A percentile compares a stretch with the other conserved stretches of the same genome.
phyloP scores from a whole-genome alignment of 1,140 invertebrate genomes.

The Drosophila eugracilis region DNA sequence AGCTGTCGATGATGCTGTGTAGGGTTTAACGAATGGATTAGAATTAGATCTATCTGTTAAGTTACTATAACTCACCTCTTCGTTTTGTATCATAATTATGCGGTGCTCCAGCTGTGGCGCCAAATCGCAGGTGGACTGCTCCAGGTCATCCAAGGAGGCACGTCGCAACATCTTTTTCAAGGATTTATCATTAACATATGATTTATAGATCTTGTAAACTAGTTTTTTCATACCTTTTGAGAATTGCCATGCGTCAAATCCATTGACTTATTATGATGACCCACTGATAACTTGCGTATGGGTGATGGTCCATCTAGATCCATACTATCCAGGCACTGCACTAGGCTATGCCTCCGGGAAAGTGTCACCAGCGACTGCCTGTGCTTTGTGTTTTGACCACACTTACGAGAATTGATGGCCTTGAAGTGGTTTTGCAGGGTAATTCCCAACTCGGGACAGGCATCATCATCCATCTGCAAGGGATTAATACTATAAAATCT shows the following conservation, averaged over 20 bases:
- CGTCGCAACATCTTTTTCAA: slow-evolving; percentile 85
- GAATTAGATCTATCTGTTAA: background rate
- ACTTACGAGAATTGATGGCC: slow-evolving; percentile 91
- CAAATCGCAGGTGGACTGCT: slow-evolving; percentile 90
- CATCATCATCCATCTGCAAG: slow-evolving; percentile 90
- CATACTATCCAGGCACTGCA: slow-evolving; percentile 90
- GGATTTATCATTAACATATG: background rate
- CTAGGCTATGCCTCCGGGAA: slow-evolving; percentile 90
- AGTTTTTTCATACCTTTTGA: slow-evolving; percentile 64
- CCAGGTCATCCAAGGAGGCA: slow-evolving; percentile 91
- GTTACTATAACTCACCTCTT: slow-evolving; percentile 86
- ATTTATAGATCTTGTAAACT: no score
- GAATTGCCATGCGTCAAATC: slow-evolving; percentile 72
- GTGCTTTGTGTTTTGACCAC: slow-evolving; percentile 91
- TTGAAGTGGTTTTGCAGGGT: slow-evolving; percentile 95
- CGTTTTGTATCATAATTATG: slow-evolving; percentile 90
- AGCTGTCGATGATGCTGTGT: slow-evolving; percentile 79
- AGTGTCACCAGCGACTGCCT: slow-evolving; percentile 92
- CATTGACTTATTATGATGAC: slow-evolving; percentile 73
- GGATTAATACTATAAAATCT: background rate
- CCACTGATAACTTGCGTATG: slow-evolving; percentile 85
- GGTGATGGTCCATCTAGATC: slow-evolving; percentile 89
- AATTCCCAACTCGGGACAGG: slow-evolving; percentile 92
- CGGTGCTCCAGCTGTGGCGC: slow-evolving; percentile 91
- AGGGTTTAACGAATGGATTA: background rate